Percentiles rank a stretch among this genome's conserved stretches.
Conservation (phyloP, 1,140 invertebrate genomes). For the Cydia amplana region DNA sequence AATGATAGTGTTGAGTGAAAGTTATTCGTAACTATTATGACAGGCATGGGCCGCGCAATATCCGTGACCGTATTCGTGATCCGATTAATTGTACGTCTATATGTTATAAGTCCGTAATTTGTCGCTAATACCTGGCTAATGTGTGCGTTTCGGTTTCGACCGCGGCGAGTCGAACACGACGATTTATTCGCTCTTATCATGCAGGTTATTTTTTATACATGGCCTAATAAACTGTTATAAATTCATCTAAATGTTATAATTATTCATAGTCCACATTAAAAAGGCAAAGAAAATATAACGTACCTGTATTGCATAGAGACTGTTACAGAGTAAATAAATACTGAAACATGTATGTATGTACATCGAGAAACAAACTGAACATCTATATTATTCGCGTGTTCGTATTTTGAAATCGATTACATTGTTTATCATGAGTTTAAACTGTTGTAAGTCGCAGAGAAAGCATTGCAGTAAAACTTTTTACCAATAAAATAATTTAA, state of each 20-base stretch:
- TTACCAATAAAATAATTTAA: background rate
- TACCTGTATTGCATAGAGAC: too few relatives aligned
- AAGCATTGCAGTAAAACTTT: background rate
- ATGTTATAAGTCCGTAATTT: conserved; percentile 18
- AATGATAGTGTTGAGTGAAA: conserved; percentile 26
- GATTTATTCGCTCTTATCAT: background rate
- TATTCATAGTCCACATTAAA: too few relatives aligned
- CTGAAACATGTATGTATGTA: too few relatives aligned
- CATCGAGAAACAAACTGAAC: too few relatives aligned
- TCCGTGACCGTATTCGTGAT: conserved; percentile 25
- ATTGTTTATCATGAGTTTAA: background rate
- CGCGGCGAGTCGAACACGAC: background rate
- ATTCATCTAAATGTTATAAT: too few relatives aligned
- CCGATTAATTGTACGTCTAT: conserved; percentile 19
- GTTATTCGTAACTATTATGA: background rate
- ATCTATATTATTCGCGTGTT: too few relatives aligned
- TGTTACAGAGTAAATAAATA: too few relatives aligned
- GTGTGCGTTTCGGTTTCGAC: conserved; percentile 2
- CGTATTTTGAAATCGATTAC: background rate
- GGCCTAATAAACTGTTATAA: too few relatives aligned
- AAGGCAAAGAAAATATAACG: too few relatives aligned
- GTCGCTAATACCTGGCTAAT: conserved; percentile 1
- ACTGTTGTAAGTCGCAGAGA: background rate
- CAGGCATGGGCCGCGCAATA: conserved; percentile 26
- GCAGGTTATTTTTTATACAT: too few relatives aligned